These are phyloP conservation scores for Lathamus discolor DNA, from an alignment of 2,113 vertebrate genomes.

Conservation along the genomic window DNA sequence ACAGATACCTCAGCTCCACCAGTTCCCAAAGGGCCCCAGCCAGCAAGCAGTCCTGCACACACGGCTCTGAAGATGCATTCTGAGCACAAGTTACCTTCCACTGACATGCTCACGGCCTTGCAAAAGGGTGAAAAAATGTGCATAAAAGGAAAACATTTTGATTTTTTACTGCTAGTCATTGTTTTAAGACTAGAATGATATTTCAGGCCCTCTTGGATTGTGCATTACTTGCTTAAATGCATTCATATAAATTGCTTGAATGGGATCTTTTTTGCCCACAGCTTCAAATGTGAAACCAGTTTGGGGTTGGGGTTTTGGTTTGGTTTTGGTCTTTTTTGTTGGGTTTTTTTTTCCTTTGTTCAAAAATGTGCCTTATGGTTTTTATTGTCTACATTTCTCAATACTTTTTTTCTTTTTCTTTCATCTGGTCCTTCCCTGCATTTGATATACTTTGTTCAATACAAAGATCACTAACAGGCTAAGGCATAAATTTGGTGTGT, in stretches of 20 bases:
- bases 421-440: not conserved
- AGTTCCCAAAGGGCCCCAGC: no score
- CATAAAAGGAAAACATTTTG: not conserved
- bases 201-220: not conserved
- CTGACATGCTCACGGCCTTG: not conserved
- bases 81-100: not conserved
- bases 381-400: not conserved
- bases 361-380: not conserved
- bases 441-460: not conserved
- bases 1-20: not conserved
- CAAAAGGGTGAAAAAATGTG: not conserved
- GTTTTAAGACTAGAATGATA: not conserved
- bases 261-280: no score
- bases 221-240: not conserved
- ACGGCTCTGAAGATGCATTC: fast-evolving
- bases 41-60: not conserved
- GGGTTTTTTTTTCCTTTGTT: not conserved
- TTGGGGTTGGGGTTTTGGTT: not conserved
- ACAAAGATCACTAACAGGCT: not conserved
- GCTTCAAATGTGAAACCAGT: not conserved
- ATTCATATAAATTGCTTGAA: not conserved
- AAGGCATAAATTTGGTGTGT: not conserved
- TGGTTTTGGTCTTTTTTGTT: no score
- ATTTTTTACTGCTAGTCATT: not conserved
- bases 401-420: not conserved